Percentiles rank a stretch among this genome's conserved stretches.
phyloP scores from a whole-genome alignment of 2,888 invertebrate genomes.

The Eupeodes luniger region DNA sequence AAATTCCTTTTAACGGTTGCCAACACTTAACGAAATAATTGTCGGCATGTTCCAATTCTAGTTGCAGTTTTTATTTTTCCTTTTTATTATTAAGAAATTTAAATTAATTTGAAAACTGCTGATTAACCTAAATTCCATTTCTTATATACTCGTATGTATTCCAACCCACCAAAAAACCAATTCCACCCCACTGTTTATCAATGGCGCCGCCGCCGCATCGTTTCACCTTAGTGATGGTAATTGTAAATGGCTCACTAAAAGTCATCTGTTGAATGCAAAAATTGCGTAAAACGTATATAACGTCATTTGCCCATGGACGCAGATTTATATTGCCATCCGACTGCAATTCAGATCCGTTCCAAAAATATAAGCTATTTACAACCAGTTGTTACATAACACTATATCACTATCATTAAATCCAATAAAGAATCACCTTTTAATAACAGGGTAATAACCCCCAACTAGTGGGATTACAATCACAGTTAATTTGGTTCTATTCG shows the following conservation, averaged over 20 bases:
- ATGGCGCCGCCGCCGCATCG: neutral
- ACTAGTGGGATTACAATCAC: neutral
- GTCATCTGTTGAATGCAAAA: slow-evolving; percentile 39
- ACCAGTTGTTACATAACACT: slow-evolving; percentile 39
- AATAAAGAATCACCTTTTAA: slow-evolving; percentile 1
- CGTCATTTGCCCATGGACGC: slow-evolving; percentile 40
- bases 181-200: neutral
- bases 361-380: slow-evolving; percentile 43
- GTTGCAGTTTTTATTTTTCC: no score
- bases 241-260: slow-evolving; percentile 55
- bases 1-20: no score
- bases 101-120: no score
- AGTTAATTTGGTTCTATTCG: slow-evolving; percentile 42
- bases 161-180: no score
- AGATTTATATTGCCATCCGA: slow-evolving; percentile 20
- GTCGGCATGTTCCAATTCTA: no score
- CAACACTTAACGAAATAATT: no score
- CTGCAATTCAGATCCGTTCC: slow-evolving; percentile 23
- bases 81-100: no score
- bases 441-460: slow-evolving; percentile 44
- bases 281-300: slow-evolving; percentile 47
- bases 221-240: neutral
- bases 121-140: no score
- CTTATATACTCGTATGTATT: no score
- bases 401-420: slow-evolving; percentile 34